phyloP scores from a whole-genome alignment of 2,888 invertebrate genomes.

The Drosophila borborema region DNA sequence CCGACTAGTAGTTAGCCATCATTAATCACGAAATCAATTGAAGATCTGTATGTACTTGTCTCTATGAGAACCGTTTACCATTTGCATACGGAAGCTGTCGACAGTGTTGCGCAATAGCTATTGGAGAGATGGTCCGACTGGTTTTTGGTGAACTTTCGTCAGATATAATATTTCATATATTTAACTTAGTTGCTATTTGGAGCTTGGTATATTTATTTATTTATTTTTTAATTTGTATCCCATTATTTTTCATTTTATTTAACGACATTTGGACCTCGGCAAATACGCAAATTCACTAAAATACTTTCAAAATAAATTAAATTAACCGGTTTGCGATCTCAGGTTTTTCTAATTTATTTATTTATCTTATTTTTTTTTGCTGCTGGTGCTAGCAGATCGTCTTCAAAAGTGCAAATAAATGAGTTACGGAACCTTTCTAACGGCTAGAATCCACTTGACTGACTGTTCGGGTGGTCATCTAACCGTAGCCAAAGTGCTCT shows the following conservation, averaged over 20 bases:
- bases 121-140: neutral
- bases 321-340: constrained; percentile 69
- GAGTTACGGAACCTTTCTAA: constrained; percentile 48
- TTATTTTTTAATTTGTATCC: neutral
- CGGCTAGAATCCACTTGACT: constrained; percentile 7
- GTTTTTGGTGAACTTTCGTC: neutral
- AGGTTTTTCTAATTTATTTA: constrained; percentile 21
- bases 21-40: constrained; percentile 67
- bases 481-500: constrained; percentile 44
- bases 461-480: constrained; percentile 20
- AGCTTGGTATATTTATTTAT: neutral
- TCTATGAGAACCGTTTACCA: constrained; percentile 38
- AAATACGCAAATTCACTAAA: constrained; percentile 55
- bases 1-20: constrained; percentile 53
- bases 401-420: constrained; percentile 59
- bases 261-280: constrained; percentile 22
- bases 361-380: neutral
- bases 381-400: constrained; percentile 22
- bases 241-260: constrained; percentile 4
- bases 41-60: constrained; percentile 32
- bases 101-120: constrained; percentile 23
- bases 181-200: constrained; percentile 15
- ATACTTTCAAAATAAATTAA: constrained; percentile 71
- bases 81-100: constrained; percentile 75
- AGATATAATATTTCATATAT: neutral